phyloP scores from a whole-genome alignment of 2,113 vertebrate genomes.

The Colossoma macropomum region DNA sequence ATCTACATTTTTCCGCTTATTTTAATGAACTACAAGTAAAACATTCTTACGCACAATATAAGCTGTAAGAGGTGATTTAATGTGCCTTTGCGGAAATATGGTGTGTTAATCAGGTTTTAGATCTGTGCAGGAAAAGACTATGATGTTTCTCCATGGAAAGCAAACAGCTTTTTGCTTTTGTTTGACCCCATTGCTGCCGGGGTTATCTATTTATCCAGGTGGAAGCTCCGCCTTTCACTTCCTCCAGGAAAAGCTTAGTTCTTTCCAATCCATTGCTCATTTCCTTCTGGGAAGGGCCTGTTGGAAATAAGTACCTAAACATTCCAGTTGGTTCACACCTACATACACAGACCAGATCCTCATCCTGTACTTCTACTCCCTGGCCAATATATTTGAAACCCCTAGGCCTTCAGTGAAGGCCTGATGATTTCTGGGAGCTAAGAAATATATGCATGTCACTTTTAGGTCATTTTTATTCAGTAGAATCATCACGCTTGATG shows the following conservation, averaged over 20 bases:
- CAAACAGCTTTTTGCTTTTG: background rate
- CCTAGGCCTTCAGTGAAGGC: too few relatives aligned
- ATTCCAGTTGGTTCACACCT: background rate
- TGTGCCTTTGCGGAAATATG: background rate
- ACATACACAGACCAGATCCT: background rate
- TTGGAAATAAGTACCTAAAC: background rate
- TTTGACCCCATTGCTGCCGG: background rate
- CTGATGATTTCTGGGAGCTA: too few relatives aligned
- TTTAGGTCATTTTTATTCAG: too few relatives aligned
- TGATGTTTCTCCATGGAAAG: background rate
- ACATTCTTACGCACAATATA: too few relatives aligned
- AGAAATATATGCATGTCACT: too few relatives aligned
- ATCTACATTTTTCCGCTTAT: too few relatives aligned
- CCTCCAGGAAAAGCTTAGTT: conserved; percentile 14
- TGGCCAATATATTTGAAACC: background rate
- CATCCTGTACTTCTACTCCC: background rate
- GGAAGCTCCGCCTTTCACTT: conserved; percentile 13
- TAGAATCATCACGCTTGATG: too few relatives aligned
- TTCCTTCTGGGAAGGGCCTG: background rate
- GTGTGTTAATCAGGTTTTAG: background rate
- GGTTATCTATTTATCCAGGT: conserved; percentile 23
- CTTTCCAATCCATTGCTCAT: background rate
- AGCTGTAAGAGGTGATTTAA: background rate
- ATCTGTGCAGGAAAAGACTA: background rate
- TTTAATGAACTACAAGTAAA: too few relatives aligned